Conservation (phyloP, 2,888 invertebrate species). For the Mythimna albipuncta region DNA sequence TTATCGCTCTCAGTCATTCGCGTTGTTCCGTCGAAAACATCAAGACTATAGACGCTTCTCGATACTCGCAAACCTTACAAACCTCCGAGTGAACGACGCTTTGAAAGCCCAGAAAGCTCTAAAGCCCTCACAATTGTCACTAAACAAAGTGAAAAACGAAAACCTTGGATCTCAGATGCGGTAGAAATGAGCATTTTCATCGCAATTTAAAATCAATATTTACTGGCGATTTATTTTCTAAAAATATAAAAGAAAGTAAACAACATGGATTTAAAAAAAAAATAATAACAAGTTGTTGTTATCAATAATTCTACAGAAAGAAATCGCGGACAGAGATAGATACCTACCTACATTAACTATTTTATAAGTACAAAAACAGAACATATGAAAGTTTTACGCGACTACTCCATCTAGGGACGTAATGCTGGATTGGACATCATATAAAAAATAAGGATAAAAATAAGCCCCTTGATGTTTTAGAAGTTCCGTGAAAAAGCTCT, state of each 20-base stretch:
- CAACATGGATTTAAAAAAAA: constrained; percentile 1
- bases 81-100: constrained; percentile 68
- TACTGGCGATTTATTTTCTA: not conserved
- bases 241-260: not conserved
- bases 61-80: constrained; percentile 72
- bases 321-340: not conserved
- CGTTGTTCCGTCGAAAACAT: constrained; percentile 62
- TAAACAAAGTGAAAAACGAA: constrained; percentile 72
- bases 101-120: constrained; percentile 69
- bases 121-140: constrained; percentile 74
- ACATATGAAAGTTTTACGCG: constrained; percentile 18
- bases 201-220: constrained; percentile 24
- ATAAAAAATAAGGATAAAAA: constrained; percentile 40
- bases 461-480: constrained; percentile 50
- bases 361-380: constrained; percentile 9
- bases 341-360: constrained; percentile 13
- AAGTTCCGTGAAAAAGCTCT: constrained; percentile 31
- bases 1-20: constrained; percentile 65
- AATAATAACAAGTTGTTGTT: not conserved
- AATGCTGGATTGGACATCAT: not conserved
- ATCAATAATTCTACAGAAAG: constrained; percentile 5
- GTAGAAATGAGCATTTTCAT: constrained; percentile 31
- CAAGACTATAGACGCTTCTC: constrained; percentile 70
- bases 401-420: constrained; percentile 6
- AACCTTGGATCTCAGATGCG: constrained; percentile 63